Conservation (phyloP, 2,797 vertebrate species). For the Alcedo atthis region DNA sequence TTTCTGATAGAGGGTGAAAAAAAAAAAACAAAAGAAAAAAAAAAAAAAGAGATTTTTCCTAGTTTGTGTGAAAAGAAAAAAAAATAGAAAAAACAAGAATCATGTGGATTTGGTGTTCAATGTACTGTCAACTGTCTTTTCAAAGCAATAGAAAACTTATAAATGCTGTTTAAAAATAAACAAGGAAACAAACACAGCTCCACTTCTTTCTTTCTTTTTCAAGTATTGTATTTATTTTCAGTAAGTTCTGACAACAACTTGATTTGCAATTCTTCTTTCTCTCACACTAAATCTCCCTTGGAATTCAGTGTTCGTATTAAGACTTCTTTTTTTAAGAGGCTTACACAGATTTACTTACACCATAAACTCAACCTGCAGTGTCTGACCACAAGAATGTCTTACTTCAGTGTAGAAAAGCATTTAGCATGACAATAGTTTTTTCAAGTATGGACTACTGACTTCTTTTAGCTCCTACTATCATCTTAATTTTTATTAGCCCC, state of each 20-base stretch:
- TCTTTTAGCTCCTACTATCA: neutral
- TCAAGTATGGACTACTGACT: neutral
- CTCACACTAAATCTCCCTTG: neutral
- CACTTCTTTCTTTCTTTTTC: neutral
- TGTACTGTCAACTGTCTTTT: neutral
- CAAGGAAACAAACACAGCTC: conserved; percentile 1
- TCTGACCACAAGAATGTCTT: neutral
- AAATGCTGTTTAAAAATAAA: conserved; percentile 32
- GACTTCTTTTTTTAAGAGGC: neutral
- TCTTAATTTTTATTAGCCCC: neutral
- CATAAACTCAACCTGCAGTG: neutral
- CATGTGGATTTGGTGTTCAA: conserved; percentile 16
- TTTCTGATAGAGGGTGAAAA: neutral
- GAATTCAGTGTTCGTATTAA: conserved; percentile 10
- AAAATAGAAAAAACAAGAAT: neutral
- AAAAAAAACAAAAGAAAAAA: neutral
- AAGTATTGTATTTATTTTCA: neutral
- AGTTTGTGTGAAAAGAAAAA: neutral
- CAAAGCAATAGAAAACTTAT: neutral
- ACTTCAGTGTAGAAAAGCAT: neutral
- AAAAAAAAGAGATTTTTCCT: neutral
- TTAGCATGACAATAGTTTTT: fast-evolving
- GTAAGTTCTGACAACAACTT: neutral
- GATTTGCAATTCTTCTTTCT: neutral
- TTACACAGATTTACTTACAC: neutral